Evolutionary conservation across 2,797 vertebrate genomes (phyloP), one percentile per base, ranked within the genome.

Genomic region (Champsocephalus esox): DNA sequence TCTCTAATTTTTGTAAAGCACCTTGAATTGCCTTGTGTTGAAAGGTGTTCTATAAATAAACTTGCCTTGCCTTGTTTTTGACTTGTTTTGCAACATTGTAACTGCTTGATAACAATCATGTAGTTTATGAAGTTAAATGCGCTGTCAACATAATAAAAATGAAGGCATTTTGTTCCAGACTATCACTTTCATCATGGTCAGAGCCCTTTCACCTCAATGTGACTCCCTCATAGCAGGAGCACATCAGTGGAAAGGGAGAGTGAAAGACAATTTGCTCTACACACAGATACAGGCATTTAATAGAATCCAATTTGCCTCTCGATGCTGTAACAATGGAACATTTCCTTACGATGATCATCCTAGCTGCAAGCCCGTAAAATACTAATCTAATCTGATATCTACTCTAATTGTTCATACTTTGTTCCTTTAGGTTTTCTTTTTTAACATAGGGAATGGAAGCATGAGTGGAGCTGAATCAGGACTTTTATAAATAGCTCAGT

Each of bases 401-500:
- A 19, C 75, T 59, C 60, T 17, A 8, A 44, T 77, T 74, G 28
- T 70, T 46, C 49, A 5, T 56, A 51, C 75, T 75, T 87, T 83
- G 58, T 75, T 75, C 64, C 54, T 75, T 80, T 46, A 77, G 59
- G 41, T 73, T 76, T 32, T 48, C 46, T 12, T 66, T 56, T 75
- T 52, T 24, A 7, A 38, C 34, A 38, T 38, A 38, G 8, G 64
- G 34, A 81, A 80, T 85, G 77, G 76, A 89, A 86, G 84, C 84
- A 85, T 81, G 46, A 78, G 80, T 79, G 77, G 61, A 83, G 90
- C 89, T 91, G 89, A 93, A 84, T 92, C 89, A 85, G 87, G 87
- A 71, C 64, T 91, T 92, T 90, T 90, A 91, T 84, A 88, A 90
- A 93, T 91, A 92, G 89, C 83, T 19, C 80, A 77, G 75, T 80